Evolutionary conservation across 2,888 invertebrate genomes (phyloP).

Genomic region (Leucoptera coffeella): DNA sequence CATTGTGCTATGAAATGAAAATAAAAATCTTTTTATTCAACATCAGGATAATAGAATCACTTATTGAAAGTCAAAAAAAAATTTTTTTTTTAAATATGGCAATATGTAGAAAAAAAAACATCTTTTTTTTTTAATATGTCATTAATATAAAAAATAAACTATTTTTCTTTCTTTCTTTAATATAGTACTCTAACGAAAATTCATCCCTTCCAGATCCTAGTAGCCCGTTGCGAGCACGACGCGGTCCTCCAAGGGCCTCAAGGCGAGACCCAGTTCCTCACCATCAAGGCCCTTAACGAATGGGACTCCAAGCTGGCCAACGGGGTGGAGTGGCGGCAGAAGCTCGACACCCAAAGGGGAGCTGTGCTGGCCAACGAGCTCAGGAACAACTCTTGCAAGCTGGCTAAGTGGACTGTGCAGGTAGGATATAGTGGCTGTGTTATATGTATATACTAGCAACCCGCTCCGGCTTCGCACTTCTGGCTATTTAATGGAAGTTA

Average conservation of each 20-base stretch:
- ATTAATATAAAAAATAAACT: too few species aligned
- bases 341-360: conserved; percentile 94
- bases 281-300: conserved; percentile 96
- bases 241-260: conserved; percentile 84
- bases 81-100: too few species aligned
- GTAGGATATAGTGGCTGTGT: conserved; percentile 26
- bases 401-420: conserved; percentile 98
- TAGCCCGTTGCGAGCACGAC: conserved; percentile 95
- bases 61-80: too few species aligned
- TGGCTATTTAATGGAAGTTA: too few species aligned
- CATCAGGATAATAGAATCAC: too few species aligned
- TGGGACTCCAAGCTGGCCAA: conserved; percentile 97
- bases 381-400: conserved; percentile 98
- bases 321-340: conserved; percentile 98
- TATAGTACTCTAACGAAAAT: too few species aligned
- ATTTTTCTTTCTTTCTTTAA: too few species aligned
- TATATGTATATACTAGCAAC: not conserved
- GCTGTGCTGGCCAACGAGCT: conserved; percentile 97
- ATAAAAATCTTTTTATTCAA: too few species aligned
- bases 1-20: too few species aligned
- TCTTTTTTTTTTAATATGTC: too few species aligned
- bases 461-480: too few species aligned
- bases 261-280: conserved; percentile 86
- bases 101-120: too few species aligned
- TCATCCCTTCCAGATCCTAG: conserved; percentile 59